These are phyloP conservation scores for Leptopilina boulardi DNA, from an alignment of 1,140 invertebrate species.

Conservation along the genomic window DNA sequence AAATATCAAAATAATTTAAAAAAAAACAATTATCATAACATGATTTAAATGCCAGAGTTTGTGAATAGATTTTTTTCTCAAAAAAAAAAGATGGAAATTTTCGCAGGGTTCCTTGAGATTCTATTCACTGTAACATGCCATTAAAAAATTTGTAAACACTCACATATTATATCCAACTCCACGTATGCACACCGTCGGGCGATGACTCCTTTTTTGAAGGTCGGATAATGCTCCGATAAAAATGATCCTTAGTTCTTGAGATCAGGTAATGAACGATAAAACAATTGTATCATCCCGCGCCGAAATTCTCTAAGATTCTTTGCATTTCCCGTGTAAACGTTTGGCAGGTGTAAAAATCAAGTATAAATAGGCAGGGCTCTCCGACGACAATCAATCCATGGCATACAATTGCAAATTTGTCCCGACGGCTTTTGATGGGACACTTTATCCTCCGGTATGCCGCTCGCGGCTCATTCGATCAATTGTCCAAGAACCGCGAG, in stretches of 20 bases:
- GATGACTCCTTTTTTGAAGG: constrained; percentile 14
- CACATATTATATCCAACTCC: constrained; percentile 30
- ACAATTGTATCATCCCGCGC: constrained; percentile 28
- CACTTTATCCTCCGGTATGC: constrained; percentile 4
- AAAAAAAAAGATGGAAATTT: not conserved
- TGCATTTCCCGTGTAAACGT: constrained; percentile 31
- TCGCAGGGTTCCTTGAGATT: not conserved
- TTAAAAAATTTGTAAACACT: constrained; percentile 24
- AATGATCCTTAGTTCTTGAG: not conserved
- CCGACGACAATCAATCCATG: constrained; percentile 23
- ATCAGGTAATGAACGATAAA: not conserved
- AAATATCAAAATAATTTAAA: not conserved
- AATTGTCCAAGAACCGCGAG: not conserved
- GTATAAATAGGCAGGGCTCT: not conserved
- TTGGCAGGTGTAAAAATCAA: constrained; percentile 15
- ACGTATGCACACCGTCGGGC: constrained; percentile 36
- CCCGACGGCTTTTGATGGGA: not conserved
- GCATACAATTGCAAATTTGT: not conserved
- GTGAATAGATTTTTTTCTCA: not conserved
- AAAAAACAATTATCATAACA: not conserved
- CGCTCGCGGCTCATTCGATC: not conserved
- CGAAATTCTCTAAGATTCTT: constrained; percentile 31
- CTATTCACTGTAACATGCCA: constrained; percentile 2
- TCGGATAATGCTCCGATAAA: constrained; percentile 1
- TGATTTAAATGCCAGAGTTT: constrained; percentile 5